Evolutionary conservation across 2,113 vertebrate species (phyloP), one percentile per base, ranked within the genome.

Genomic region (Chionis minor): DNA sequence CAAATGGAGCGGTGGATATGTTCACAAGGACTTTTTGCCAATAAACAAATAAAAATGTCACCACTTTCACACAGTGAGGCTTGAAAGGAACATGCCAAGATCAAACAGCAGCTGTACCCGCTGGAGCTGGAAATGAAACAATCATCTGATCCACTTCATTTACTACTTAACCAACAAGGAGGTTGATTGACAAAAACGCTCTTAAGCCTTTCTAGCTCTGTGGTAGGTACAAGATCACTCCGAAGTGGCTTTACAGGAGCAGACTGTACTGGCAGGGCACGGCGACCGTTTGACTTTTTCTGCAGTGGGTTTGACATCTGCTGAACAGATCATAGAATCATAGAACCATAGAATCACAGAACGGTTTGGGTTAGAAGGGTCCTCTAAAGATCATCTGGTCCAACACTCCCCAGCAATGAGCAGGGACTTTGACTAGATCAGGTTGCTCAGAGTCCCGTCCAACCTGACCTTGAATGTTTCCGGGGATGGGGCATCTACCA

Each of bases 41-140:
- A 90, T 77, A 86, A 84, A 44, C 51, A 86, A 79, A 81, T 28
- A 47, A 66, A 89, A 75, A 86, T 38, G 45, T 77, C 78, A 91
- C 28, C 40, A 45, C 44, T 89, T 92, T 74, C 77, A 88, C 33
- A 71, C 14, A 88, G 58, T 1, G 19, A 52, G 47, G n/a, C 67
- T 90, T 81, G 62, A 94, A 96, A 94, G 65, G 42, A 81, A 52
- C 58, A 19, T 65, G 86, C 61, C 78, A 88, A 86, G 55, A 81
- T 83, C 86, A 88, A 84, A 80, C 21, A 90, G 59, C 63, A 96
- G 35, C 74, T 77, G 84, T 94, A 71, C 58, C 55, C 3, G 1
- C 66, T 86, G 61, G 38, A 96, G 32, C 56, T 93, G 73, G 47
- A 83, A 87, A 47, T 16, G 82, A 93, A 94, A 81, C 44, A 65